Evolutionary conservation across 2,113 vertebrate genomes (phyloP).

Genomic region (Pituophis catenifer): DNA sequence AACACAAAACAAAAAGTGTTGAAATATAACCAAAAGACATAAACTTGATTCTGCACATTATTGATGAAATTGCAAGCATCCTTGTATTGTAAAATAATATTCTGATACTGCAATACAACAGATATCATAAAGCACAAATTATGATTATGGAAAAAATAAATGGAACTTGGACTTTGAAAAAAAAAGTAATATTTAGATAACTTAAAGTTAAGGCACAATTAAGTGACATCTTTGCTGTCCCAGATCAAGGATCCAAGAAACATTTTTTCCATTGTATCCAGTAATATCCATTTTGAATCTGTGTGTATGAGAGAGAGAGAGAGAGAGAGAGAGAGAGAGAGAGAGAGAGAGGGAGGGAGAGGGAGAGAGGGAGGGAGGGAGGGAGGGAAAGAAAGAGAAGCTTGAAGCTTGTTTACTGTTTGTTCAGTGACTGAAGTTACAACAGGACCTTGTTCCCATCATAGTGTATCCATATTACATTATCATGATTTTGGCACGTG

Average conservation of each 20-base stretch:
- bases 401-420: not conserved
- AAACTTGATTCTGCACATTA: not conserved
- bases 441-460: not conserved
- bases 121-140: not conserved
- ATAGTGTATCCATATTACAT: not conserved
- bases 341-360: no score
- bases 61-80: not conserved
- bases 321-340: no score
- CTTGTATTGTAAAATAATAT: not conserved
- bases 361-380: no score
- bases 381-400: no score
- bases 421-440: not conserved
- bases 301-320: not conserved
- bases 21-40: not conserved
- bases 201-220: not conserved
- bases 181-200: not conserved
- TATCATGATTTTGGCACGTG: not conserved
- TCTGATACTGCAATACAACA: rapidly evolving
- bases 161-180: not conserved
- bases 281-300: not conserved
- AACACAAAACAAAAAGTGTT: not conserved
- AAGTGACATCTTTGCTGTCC: not conserved
- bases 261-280: not conserved
- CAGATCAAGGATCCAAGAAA: not conserved
- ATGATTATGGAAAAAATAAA: rapidly evolving